Evolutionary conservation across 2,797 vertebrate genomes (phyloP).

Genomic region (Manis crassicaudata): DNA sequence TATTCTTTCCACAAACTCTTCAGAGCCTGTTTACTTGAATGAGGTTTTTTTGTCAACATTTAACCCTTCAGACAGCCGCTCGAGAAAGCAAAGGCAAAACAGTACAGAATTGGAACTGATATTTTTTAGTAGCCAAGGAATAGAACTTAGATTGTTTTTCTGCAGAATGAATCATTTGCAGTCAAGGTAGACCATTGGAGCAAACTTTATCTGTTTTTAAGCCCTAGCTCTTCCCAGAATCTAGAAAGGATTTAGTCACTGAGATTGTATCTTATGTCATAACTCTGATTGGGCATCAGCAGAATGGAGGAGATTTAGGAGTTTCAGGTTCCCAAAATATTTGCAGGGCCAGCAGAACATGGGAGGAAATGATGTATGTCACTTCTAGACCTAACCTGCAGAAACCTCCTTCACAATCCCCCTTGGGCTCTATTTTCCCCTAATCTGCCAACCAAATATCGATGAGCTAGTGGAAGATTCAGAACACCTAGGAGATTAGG

Average conservation of each 20-base stretch:
- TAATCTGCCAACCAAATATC: background rate
- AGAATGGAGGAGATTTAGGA: background rate
- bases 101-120: background rate
- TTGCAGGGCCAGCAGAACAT: background rate
- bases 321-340: background rate
- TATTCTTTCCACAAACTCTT: constrained; percentile 62
- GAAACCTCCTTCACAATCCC: background rate
- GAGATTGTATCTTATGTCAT: background rate
- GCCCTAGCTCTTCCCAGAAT: background rate
- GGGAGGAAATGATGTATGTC: background rate
- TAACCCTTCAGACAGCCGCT: constrained; percentile 4
- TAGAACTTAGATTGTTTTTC: background rate
- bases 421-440: background rate
- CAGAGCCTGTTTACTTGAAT: background rate
- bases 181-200: background rate
- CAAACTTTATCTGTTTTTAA: background rate
- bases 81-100: background rate
- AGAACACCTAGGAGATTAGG: background rate
- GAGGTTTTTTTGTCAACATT: background rate
- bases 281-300: background rate
- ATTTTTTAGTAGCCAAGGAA: background rate
- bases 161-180: background rate
- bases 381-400: background rate
- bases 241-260: background rate
- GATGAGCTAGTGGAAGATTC: background rate